A percentile compares a stretch with the other conserved stretches of the same genome.
These are phyloP conservation scores for Ursus arctos DNA, from an alignment of 2,113 vertebrate genomes.

Conservation along the genomic window DNA sequence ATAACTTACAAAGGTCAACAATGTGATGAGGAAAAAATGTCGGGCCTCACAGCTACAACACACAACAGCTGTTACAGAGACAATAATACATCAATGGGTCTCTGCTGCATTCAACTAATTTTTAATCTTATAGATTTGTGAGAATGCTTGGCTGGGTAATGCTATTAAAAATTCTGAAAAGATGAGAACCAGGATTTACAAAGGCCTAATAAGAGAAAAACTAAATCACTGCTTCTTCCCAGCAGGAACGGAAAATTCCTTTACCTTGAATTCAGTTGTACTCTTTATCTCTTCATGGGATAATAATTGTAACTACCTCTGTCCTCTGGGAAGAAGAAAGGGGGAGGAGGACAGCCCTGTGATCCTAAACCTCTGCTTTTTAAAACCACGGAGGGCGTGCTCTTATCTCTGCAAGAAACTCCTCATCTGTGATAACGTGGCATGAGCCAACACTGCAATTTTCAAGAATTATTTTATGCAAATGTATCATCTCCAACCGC, in stretches of 20 bases:
- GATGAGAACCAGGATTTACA: constrained; percentile 31
- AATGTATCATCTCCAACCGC: neutral
- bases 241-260: neutral
- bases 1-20: neutral
- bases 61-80: neutral
- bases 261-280: neutral
- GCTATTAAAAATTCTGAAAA: constrained; percentile 33
- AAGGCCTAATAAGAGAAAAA: neutral
- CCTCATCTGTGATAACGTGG: neutral
- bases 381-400: neutral
- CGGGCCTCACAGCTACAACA: neutral
- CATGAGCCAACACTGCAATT: neutral
- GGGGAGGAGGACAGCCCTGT: fast-evolving
- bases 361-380: neutral
- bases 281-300: neutral
- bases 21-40: neutral
- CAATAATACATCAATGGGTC: neutral
- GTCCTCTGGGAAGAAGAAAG: constrained; percentile 17
- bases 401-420: neutral
- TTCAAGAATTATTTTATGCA: constrained; percentile 41
- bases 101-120: neutral
- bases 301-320: neutral
- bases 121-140: constrained; percentile 42
- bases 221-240: neutral
- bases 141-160: constrained; percentile 38